Conservation (phyloP, 2,888 invertebrate species). For the Mesorhabditis belari region DNA sequence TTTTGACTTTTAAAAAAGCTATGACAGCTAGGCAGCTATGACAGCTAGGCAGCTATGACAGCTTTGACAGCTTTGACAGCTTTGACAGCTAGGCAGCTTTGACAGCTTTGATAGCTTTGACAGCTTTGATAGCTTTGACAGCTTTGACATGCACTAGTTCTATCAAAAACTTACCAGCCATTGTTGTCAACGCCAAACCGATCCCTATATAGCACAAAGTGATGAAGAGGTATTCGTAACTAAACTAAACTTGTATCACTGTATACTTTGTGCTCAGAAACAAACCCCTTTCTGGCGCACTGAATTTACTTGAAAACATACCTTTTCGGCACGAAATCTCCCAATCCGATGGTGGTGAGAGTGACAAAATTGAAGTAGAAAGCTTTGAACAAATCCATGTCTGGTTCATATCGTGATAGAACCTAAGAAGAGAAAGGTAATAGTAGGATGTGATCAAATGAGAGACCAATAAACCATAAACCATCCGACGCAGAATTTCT, state of each 20-base stretch:
- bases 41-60: neutral
- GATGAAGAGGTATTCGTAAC: slow-evolving; percentile 40
- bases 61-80: neutral
- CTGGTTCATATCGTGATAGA: slow-evolving; percentile 44
- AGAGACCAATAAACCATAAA: too few species aligned
- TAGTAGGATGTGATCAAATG: slow-evolving; percentile 9
- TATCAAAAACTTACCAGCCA: slow-evolving; percentile 13
- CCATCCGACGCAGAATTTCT: neutral
- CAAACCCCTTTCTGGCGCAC: too few species aligned
- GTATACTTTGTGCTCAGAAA: too few species aligned
- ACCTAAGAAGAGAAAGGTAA: slow-evolving; percentile 11
- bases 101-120: neutral
- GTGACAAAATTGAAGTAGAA: slow-evolving; percentile 51
- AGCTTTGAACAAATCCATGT: slow-evolving; percentile 49
- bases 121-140: neutral
- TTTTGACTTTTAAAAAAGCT: neutral
- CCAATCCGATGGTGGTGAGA: slow-evolving; percentile 43
- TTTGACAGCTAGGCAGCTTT: neutral
- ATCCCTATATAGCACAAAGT: slow-evolving; percentile 42
- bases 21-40: neutral
- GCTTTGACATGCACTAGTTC: neutral
- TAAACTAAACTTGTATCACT: too few species aligned
- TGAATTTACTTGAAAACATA: neutral
- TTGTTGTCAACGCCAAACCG: slow-evolving; percentile 45
- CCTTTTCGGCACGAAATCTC: slow-evolving; percentile 48